Percentiles rank a stretch among this genome's conserved stretches.
phyloP scores from a whole-genome alignment of 1,140 invertebrate species.

The Tetramorium alpestre region DNA sequence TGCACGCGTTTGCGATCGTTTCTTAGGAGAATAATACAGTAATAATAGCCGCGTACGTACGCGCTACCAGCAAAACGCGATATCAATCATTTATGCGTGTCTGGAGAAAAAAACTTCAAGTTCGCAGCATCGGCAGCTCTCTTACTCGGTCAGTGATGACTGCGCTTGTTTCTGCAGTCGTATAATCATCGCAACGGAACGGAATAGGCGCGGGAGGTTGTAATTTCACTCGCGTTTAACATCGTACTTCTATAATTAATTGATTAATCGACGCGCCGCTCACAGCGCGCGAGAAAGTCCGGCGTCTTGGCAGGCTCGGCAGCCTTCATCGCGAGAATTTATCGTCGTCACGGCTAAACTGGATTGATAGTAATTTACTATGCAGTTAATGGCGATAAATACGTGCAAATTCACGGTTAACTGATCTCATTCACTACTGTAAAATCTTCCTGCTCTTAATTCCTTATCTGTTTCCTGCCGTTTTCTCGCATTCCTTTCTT shows the following conservation, averaged over 20 bases:
- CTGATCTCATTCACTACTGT: slow-evolving; percentile 1
- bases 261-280: slow-evolving; percentile 20
- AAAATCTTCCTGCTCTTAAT: slow-evolving; percentile 5
- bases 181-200: background rate
- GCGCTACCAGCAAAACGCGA: background rate
- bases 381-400: slow-evolving; percentile 11
- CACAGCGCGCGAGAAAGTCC: slow-evolving; percentile 30
- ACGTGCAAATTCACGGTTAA: slow-evolving; percentile 10
- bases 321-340: slow-evolving; percentile 10
- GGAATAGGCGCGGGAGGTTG: background rate
- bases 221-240: slow-evolving; percentile 33
- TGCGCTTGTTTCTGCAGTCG: background rate
- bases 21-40: background rate
- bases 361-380: slow-evolving; percentile 22
- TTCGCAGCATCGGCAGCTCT: background rate
- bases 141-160: background rate
- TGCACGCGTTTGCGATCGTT: background rate
- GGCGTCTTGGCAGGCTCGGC: background rate
- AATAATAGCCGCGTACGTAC: background rate
- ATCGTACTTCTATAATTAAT: slow-evolving; percentile 44
- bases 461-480: background rate
- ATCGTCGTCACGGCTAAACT: slow-evolving; percentile 27
- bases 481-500: background rate
- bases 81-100: background rate
- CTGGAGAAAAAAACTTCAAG: background rate